Evolutionary conservation across 30 jellyfish, hydroid and myxozoan species (phyloP).

Genomic region (Turritopsis dohrnii): DNA sequence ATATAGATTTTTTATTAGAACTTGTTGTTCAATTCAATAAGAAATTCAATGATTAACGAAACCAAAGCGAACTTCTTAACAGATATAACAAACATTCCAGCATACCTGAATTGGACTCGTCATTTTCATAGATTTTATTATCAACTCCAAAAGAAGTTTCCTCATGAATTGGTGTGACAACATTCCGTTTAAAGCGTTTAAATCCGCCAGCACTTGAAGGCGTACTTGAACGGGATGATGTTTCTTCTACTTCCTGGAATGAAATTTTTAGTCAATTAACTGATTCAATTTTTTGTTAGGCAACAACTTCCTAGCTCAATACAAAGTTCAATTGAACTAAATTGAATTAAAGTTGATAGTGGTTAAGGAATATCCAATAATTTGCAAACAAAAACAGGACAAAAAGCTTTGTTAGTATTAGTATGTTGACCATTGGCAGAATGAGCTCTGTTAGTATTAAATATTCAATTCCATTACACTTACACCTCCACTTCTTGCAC

Average conservation of each 20-base stretch:
- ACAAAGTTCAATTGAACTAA: too few relatives aligned
- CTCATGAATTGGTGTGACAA: slow-evolving; percentile 28
- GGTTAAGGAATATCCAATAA: too few relatives aligned
- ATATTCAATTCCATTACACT: background rate
- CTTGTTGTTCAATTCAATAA: too few relatives aligned
- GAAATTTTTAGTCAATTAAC: background rate
- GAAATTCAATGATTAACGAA: too few relatives aligned
- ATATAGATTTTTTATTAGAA: too few relatives aligned
- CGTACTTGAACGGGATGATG: slow-evolving; percentile 32
- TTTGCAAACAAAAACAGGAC: background rate
- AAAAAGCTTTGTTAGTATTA: background rate
- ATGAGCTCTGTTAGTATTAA: background rate
- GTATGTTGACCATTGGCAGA: too few relatives aligned
- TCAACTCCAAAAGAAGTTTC: slow-evolving; percentile 29
- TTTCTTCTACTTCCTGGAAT: slow-evolving; percentile 23
- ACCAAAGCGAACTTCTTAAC: too few relatives aligned
- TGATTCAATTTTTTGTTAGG: background rate
- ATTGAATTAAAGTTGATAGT: too few relatives aligned
- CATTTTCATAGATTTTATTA: slow-evolving; percentile 1
- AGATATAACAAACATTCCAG: too few relatives aligned
- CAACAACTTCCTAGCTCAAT: too few relatives aligned
- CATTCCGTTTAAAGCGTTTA: slow-evolving; percentile 22
- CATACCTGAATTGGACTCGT: slow-evolving; percentile 11
- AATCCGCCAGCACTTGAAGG: slow-evolving; percentile 32
- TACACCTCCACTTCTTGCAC: background rate